phyloP scores from a whole-genome alignment of 1,140 invertebrate genomes.

The Frieseomelitta varia region DNA sequence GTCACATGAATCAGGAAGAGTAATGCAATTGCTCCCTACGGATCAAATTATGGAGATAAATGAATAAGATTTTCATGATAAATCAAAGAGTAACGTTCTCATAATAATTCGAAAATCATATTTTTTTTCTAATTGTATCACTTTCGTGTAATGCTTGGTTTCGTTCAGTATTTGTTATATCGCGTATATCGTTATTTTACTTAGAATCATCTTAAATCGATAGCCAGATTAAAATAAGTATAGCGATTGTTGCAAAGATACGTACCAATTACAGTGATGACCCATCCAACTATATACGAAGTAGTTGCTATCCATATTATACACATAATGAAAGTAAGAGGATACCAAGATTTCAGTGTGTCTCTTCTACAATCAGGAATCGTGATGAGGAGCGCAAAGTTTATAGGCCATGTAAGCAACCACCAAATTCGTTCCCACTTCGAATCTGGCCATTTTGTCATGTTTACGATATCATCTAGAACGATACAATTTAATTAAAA shows the following conservation, averaged over 20 bases:
- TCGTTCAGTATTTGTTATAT: neutral
- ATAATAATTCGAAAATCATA: no score
- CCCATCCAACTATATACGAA: constrained; percentile 88
- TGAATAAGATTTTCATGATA: no score
- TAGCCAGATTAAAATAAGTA: neutral
- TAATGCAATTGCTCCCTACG: no score
- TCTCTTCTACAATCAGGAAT: constrained; percentile 89
- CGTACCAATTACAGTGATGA: constrained; percentile 87
- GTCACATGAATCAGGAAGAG: no score
- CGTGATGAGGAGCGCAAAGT: constrained; percentile 86
- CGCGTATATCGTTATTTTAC: neutral
- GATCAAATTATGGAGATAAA: no score
- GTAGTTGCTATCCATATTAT: constrained; percentile 86
- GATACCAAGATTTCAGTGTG: constrained; percentile 81
- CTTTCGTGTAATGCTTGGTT: no score
- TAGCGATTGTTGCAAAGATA: neutral
- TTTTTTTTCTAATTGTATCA: no score
- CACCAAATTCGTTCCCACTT: constrained; percentile 84
- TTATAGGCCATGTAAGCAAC: constrained; percentile 89
- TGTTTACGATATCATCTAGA: constrained; percentile 82
- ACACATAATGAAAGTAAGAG: constrained; percentile 86
- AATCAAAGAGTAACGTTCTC: no score
- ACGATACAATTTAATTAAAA: neutral
- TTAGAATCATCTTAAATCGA: neutral
- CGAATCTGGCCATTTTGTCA: constrained; percentile 84